Conservation (phyloP, 2,888 invertebrate species). For the Schizotus pectinicornis region DNA sequence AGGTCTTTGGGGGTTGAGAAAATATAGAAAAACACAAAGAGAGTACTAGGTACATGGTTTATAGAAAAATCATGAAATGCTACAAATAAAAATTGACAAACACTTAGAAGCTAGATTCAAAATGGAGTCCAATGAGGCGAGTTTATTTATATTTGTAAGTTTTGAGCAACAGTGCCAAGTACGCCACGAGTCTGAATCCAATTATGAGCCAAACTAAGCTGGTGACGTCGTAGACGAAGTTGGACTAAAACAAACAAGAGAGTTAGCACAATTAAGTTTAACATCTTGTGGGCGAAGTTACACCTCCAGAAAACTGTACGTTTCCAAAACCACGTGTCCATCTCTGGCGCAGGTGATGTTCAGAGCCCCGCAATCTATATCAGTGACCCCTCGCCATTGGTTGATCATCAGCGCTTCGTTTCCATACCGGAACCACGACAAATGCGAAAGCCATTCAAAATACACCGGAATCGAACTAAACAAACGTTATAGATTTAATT, state of each 20-base stretch:
- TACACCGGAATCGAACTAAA: conserved; percentile 82
- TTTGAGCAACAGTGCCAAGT: conserved; percentile 73
- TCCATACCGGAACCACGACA: conserved; percentile 93
- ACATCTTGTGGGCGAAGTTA: conserved; percentile 2
- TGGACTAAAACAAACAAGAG: conserved; percentile 60
- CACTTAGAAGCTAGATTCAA: no score
- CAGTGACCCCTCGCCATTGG: conserved; percentile 83
- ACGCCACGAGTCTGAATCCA: conserved; percentile 78
- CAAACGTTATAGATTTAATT: conserved; percentile 19
- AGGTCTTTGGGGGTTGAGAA: no score
- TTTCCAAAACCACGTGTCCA: conserved; percentile 79
- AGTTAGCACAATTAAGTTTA: conserved; percentile 2
- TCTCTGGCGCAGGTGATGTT: conserved; percentile 80
- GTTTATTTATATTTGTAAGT: conserved; percentile 59
- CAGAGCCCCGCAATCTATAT: conserved; percentile 75
- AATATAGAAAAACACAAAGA: no score
- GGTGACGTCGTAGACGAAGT: conserved; percentile 75
- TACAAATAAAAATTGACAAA: no score
- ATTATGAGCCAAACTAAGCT: conserved; percentile 74
- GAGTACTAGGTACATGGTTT: no score
- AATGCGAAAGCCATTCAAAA: conserved; percentile 83
- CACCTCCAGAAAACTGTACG: conserved; percentile 78
- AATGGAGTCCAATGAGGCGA: not conserved
- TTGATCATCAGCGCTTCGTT: conserved; percentile 88
- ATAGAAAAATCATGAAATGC: no score